Base-by-base conservation (phyloP, 2,888 invertebrate species). In the Xestia rhomboidea region DNA sequence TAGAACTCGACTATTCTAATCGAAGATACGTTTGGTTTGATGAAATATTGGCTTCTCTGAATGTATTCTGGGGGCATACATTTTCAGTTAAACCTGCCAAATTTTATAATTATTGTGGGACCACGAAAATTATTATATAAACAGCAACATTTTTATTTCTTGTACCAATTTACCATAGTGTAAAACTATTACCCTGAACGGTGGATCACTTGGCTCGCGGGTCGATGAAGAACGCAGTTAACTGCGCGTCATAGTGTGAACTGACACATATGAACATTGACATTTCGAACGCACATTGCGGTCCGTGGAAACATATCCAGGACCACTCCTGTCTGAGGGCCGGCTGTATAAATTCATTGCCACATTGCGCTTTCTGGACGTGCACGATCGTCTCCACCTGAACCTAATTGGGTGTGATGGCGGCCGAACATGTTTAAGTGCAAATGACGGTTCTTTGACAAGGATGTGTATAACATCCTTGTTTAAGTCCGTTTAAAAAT, bases 211-310 rank as follows among this genome's bases (percentile, higher is more conserved):
- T 95, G 97, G 96, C 96, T 97, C 97, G 95, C 95, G 96, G 94
- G 95, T 97, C 97, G 97, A 97, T 97, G 97, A 97, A 97, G 96
- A 97, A 96, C 97, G 97, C 97, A 97, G 96, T 91, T 90, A 94
- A 93, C 91, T 93, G 94, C 93, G 94, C 91, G 93, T 91, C 91
- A 93, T 91, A 93, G 90, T 95, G 95, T 95, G 94, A 96, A 94
- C 91, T 94, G 96, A 96, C 95, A 96, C 97, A 96, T 89, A 87
- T 95, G 95, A 97, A 95, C 97, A 97, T 97, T 96, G 97, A 97
- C 95, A 95, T 95, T 97, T 97, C 94, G 97, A 97, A 97, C 97
- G 97, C 97, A 97, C 93, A 97, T 97, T 95, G 97, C 97, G 95
- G 95, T 95, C 94, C 93, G 91, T 93, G 95, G 94, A 93, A 89